These are phyloP conservation scores for Himalopsyche japonica DNA, from an alignment of 2,888 invertebrate species.

Conservation along the genomic window DNA sequence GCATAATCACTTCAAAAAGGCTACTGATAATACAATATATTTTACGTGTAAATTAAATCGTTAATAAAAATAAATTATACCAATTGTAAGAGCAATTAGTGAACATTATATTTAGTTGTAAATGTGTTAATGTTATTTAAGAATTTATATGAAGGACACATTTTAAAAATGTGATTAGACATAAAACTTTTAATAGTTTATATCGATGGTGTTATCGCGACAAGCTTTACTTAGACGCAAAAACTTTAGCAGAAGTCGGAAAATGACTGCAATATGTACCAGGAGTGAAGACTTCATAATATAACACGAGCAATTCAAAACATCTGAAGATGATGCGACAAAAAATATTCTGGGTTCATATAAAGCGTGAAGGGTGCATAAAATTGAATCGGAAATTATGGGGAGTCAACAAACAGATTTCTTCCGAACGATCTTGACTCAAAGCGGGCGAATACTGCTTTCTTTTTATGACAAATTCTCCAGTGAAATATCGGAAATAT, in stretches of 20 bases:
- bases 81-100: too few species aligned
- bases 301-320: slow-evolving; percentile 16
- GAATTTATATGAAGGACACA: too few species aligned
- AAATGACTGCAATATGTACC: not conserved
- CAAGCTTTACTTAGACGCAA: not conserved
- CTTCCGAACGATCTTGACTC: not conserved
- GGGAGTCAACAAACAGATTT: slow-evolving; percentile 38
- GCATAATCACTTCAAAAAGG: too few species aligned
- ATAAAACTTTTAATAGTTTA: too few species aligned
- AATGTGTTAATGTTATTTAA: too few species aligned
- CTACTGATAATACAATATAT: too few species aligned
- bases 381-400: slow-evolving; percentile 41
- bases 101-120: too few species aligned
- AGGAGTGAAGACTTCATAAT: not conserved
- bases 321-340: slow-evolving; percentile 30
- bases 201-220: too few species aligned
- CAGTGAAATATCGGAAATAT: not conserved
- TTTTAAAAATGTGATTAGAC: too few species aligned
- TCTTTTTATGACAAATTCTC: not conserved
- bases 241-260: not conserved
- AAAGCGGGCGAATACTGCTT: not conserved
- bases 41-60: too few species aligned
- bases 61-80: too few species aligned
- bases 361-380: slow-evolving; percentile 36
- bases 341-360: slow-evolving; percentile 26